Base-by-base conservation (phyloP, 1,140 invertebrate genomes). In the Thaumetopoea pityocampa region DNA sequence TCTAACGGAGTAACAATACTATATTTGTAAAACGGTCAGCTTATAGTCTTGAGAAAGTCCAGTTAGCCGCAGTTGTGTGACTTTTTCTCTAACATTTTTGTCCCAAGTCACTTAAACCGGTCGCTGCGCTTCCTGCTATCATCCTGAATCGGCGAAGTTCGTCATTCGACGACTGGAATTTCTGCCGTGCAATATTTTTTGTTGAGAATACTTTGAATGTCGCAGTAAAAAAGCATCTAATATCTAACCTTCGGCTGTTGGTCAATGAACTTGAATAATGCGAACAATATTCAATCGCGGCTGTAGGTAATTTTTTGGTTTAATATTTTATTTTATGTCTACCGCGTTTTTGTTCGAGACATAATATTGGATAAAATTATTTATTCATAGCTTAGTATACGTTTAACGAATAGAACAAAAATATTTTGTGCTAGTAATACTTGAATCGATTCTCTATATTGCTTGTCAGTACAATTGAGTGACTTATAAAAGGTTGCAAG, bases 91-190 rank as follows among this genome's bases (percentile, higher is more conserved):
- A n/a, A 42, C 56, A 64, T 62, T 65, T 56, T 40, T 55, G 24
- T 37, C 40, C 30, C 43, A 47, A 38, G 36, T 40, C 42, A 44
- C 44, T 57, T 24, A 35, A 58, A 68, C 61, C 52, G 47, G 71
- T 63, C 44, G 14, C 24, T 33, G 42, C 12, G 52, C 64, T 82
- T 79, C 78, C 74, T 82, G 60, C 48, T 67, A 49, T 65, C 44
- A 51, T 61, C 72, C 74, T 62, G 77, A 73, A 69, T 67, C 38
- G 66, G 73, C 33, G 35, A 40, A 49, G 52, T 60, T 55, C 53
- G 55, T 63, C 51, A 53, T 50, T 62, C 55, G 54, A 59, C 63
- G 51, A 46, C 54, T 60, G 62, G 63, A 68, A 70, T 74, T 77
- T 57, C 58, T 59, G 56, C 47, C 37, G 45, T n/a, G n/a, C 52